Evolutionary conservation across 2,888 invertebrate genomes (phyloP).

Genomic region (Gastrophysa polygoni): DNA sequence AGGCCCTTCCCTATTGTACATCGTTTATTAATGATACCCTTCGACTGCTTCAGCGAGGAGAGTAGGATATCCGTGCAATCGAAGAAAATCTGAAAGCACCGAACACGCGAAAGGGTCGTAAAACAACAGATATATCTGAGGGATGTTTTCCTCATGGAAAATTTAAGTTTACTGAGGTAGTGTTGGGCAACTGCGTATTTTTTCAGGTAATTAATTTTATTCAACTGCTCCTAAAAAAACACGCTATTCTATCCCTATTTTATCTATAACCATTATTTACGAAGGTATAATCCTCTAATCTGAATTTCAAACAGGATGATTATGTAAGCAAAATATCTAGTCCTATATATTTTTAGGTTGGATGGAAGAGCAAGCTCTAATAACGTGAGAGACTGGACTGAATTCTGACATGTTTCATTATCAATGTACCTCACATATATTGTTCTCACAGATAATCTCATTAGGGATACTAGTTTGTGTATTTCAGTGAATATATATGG

Average conservation of each 20-base stretch:
- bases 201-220: not conserved
- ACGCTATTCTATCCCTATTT: not conserved
- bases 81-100: constrained; percentile 22
- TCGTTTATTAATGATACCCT: constrained; percentile 22
- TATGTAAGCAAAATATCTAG: too few relatives aligned
- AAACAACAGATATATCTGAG: constrained; percentile 15
- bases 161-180: not conserved
- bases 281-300: too few relatives aligned
- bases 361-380: too few relatives aligned
- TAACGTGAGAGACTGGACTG: too few relatives aligned
- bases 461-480: too few relatives aligned
- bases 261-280: too few relatives aligned
- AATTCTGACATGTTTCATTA: too few relatives aligned
- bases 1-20: constrained; percentile 10
- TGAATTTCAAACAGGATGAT: too few relatives aligned
- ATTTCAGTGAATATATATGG: too few relatives aligned
- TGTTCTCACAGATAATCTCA: too few relatives aligned
- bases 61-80: constrained; percentile 30
- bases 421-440: too few relatives aligned
- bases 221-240: not conserved
- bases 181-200: not conserved
- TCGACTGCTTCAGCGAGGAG: constrained; percentile 18
- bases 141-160: not conserved
- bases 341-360: too few relatives aligned
- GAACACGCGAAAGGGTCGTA: constrained; percentile 30